Evolutionary conservation across 2,888 invertebrate genomes (phyloP), one percentile per base, ranked within the genome.

Genomic region (Cataglyphis cursor): DNA sequence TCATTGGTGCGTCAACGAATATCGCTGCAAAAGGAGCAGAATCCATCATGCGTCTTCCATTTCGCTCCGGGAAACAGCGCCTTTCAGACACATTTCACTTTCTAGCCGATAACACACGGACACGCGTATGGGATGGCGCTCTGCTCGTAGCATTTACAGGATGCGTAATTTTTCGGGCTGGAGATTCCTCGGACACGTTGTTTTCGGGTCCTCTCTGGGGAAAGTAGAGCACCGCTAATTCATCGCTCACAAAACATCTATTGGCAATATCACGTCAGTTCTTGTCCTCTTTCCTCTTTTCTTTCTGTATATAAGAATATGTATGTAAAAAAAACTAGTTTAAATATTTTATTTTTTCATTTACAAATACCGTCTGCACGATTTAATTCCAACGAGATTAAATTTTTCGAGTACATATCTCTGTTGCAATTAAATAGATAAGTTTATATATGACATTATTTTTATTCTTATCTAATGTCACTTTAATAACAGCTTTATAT

Each of bases 141-240:
- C 59, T 51, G 31, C 72, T 72, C 73, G 78, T 59, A 35, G 41
- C 41, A 78, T 72, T 41, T 18, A 44, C 54, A 44, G 35, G 70
- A 59, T 21, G 15, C 31, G 31, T 28, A 57, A 72, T 72, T 73
- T 73, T 59, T 21, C 38, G 76, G 28, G 64, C 62, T 21, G 31
- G 28, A 12, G 61, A 83, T 72, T 38, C 73, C 75, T 51, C 59
- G 80, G 76, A 82, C 51, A 65, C 61, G 62, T 76, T 51, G 8
- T n/a, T 72, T 81, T 65, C 62, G 59, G 54, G 28, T 82, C 82
- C 70, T 64, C 66, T 59, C 68, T 81, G 82, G 57, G 8, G 59
- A 87, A 89, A 90, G 89, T 90, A 54, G 83, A 89, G 54, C 85
- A 61, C 66, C 51, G 82, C 54, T 51, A 81, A 90, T 85, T 87